A percentile compares a stretch with the other conserved stretches of the same genome.
Conservation (phyloP, 2,888 invertebrate genomes). For the Xiphydria camelus region DNA sequence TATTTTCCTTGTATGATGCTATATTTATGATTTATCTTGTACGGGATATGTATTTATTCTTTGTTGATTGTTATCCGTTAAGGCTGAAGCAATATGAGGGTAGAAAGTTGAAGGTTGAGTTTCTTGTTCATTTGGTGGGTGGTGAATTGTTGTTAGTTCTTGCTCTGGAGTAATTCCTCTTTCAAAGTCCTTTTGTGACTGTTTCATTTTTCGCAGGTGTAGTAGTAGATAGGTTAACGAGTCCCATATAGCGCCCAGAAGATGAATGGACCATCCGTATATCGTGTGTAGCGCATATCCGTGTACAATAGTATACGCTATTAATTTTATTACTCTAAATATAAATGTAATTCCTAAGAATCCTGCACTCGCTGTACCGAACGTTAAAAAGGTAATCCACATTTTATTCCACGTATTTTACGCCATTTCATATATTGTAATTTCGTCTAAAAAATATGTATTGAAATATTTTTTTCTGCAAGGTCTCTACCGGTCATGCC, state of each 20-base stretch:
- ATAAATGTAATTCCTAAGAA: constrained; percentile 2
- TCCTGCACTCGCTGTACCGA: constrained; percentile 4
- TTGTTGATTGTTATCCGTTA: too few relatives aligned
- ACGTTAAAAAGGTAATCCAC: background rate
- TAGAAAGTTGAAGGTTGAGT: too few relatives aligned
- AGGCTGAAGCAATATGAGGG: too few relatives aligned
- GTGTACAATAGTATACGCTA: constrained; percentile 1
- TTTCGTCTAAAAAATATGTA: constrained; percentile 3
- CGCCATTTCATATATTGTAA: background rate
- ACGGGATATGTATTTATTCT: too few relatives aligned
- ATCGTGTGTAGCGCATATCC: constrained; percentile 3
- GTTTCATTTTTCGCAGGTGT: constrained; percentile 1
- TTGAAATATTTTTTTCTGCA: background rate
- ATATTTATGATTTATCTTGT: too few relatives aligned
- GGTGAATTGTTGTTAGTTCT: too few relatives aligned
- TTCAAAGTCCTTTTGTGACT: too few relatives aligned
- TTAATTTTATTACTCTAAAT: too few relatives aligned
- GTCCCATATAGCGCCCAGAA: constrained; percentile 5
- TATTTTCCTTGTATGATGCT: too few relatives aligned
- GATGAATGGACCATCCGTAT: constrained; percentile 3
- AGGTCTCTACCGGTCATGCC: background rate
- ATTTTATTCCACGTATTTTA: constrained; percentile 1
- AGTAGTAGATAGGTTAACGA: constrained; percentile 2
- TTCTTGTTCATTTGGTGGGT: too few relatives aligned
- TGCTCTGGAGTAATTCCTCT: too few relatives aligned